Percentiles rank a stretch among this genome's conserved stretches.
These are phyloP conservation scores for Protobothrops mucrosquamatus DNA, from an alignment of 2,113 vertebrate species.

Conservation along the genomic window DNA sequence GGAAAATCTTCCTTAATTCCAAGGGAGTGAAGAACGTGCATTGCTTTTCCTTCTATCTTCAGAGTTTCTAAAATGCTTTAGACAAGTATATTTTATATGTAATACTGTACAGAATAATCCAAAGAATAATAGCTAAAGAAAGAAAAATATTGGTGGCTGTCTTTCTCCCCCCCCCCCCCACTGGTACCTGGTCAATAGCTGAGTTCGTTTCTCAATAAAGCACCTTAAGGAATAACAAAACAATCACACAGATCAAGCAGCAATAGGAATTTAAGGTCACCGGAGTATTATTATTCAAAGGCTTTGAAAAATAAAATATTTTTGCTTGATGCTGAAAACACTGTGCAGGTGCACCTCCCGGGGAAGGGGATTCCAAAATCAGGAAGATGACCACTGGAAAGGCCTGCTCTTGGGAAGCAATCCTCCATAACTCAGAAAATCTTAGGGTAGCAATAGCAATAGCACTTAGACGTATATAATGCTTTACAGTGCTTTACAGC, in stretches of 20 bases:
- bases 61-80: slow-evolving; percentile 78
- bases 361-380: background rate
- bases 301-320: background rate
- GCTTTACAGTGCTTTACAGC: no score
- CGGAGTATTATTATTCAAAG: background rate
- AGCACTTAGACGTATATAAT: no score
- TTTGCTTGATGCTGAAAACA: background rate
- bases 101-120: background rate
- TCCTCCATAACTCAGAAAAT: background rate
- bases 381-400: background rate
- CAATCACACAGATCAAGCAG: background rate
- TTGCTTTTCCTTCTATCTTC: slow-evolving; percentile 81
- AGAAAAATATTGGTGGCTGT: background rate
- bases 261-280: background rate
- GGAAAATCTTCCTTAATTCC: slow-evolving; percentile 79
- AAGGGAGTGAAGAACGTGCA: slow-evolving; percentile 87
- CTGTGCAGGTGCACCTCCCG: background rate
- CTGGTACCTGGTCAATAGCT: background rate
- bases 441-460: background rate
- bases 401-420: background rate
- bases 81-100: slow-evolving; percentile 7
- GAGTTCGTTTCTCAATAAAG: background rate
- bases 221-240: background rate
- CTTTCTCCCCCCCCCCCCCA: background rate
- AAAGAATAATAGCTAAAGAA: background rate